These are phyloP conservation scores for Okapia johnstoni DNA, from an alignment of 2,113 vertebrate species.

Conservation along the genomic window DNA sequence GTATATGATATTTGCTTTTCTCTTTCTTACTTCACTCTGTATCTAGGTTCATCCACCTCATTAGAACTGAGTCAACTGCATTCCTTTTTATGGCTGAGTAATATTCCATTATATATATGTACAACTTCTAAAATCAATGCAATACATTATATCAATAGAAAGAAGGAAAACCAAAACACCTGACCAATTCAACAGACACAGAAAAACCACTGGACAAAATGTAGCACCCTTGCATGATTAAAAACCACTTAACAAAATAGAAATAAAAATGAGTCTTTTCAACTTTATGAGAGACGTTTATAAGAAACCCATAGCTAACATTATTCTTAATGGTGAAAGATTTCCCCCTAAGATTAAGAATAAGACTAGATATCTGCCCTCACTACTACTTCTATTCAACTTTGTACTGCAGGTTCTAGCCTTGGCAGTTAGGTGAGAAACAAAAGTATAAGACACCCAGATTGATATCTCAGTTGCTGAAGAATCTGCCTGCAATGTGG, in stretches of 20 bases:
- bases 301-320: background rate
- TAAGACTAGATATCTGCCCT: background rate
- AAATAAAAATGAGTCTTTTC: background rate
- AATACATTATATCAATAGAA: background rate
- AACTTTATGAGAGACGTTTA: background rate
- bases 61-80: background rate
- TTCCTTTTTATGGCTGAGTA: background rate
- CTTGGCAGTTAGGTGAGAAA: background rate
- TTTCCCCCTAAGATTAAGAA: background rate
- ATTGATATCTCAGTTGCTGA: background rate
- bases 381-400: background rate
- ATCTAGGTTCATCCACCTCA: background rate
- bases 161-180: background rate
- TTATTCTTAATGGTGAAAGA: background rate
- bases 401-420: background rate
- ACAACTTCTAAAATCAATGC: background rate
- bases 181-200: background rate
- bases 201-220: background rate
- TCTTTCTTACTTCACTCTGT: background rate
- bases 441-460: background rate
- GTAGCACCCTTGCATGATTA: background rate
- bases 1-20: background rate
- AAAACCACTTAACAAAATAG: background rate
- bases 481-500: background rate
- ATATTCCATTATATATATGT: background rate